Base-by-base conservation (phyloP, 1,140 invertebrate species). In the Frieseomelitta varia region DNA sequence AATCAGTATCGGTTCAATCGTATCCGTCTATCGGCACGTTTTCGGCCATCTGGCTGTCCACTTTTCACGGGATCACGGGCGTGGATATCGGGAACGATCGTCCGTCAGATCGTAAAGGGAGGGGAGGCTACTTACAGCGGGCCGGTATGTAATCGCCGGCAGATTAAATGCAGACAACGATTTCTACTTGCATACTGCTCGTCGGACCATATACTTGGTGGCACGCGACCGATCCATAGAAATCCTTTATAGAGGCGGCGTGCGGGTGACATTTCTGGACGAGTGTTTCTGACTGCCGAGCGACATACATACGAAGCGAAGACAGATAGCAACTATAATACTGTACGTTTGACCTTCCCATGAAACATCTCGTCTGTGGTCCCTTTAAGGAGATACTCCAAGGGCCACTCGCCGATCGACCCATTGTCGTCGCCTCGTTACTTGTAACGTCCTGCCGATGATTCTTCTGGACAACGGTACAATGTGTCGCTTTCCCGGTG, bases 231-330 rank as follows among this genome's bases (percentile, higher is more conserved):
- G 86, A 92, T 92, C 92, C 88, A 92, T 93, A 92, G 91, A 93
- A 93, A 92, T 91, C 93, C 92, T 90, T 92, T 92, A 92, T 90
- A 90, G 91, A 79, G 73, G 55, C 79, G 87, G 92, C 89, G 91
- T 93, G 93, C 87, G 91, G 86, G 87, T 94, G 93, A 93, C 93
- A 93, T 92, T 90, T 91, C 90, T 92, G 88, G 90, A 93, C 90
- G 93, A 93, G 93, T 94, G 93, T 94, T 94, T 88, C 93, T 94
- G 93, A 94, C 93, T 93, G 93, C 89, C 87, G 90, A 90, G 84
- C 92, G 90, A 93, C 93, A 91, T 91, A 91, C 86, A 85, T 92
- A 87, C 88, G 39, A 47, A 47, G 88, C 89, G 89, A 93, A 93
- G 92, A 93, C 90, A 91, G 92, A 93, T 93, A 93, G 92, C 91